Evolutionary conservation across 2,888 invertebrate species (phyloP), one percentile per base, ranked within the genome.

Genomic region (Orchesella flavescens): DNA sequence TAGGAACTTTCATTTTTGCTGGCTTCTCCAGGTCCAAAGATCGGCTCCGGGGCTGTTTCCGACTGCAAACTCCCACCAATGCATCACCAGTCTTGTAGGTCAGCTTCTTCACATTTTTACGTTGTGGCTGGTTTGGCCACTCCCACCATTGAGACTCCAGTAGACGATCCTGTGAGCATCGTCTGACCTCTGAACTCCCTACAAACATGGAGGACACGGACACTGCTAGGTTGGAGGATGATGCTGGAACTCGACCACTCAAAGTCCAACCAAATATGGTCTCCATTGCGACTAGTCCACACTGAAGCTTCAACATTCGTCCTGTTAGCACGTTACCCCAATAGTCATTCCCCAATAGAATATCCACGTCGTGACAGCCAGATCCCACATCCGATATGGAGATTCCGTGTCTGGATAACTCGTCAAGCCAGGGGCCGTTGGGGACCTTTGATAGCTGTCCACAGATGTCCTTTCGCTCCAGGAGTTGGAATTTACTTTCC

Each of bases 211-310:
- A n/a, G 12, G 49, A n/a, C 9, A 63, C 74, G 10, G 46, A 23
- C 1, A 49, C 74, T 7, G 74, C 19, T 19, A 59, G 57, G 34
- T 34, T 34, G 34, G 34, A 34, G 34, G 34, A 34, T 34, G 7
- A 2, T 34, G 34, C 43, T 55, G 43, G 19, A 10, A 65, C 24
- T n/a, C 24, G 21, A 23, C 72, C 79, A 17, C 23, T 44, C 1
- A 79, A n/a, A 0, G 65, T 76, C 82, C 82, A 82, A 0, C 76
- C 77, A 2, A 83, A 57, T 10, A 21, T 34, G 0, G 83, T 83
- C 24, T 83, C 72, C 13, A 55, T 13, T 24, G 76, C 82, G 0
- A 24, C 24, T 13, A 76, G 0, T 24, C 82, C 82, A 59, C 34
- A n/a, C 2, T 13, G 2, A 13, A 82, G 19, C 15, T 76, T 12